Conservation (phyloP, 2,113 vertebrate genomes). For the Sakesphorus luctuosus region DNA sequence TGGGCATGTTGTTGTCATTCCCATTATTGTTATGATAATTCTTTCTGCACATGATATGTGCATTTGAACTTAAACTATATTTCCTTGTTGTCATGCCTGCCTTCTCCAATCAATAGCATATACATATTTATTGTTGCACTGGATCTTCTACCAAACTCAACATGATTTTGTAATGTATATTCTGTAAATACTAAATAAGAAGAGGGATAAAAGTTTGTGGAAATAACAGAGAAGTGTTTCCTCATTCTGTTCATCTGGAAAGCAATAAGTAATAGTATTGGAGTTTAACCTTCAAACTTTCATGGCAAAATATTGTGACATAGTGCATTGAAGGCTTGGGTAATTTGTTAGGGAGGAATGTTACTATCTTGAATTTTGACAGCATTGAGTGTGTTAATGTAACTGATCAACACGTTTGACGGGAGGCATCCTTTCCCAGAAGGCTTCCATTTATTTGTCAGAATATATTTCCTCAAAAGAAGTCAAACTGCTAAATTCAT, state of each 20-base stretch:
- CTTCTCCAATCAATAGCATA: neutral
- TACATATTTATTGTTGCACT: neutral
- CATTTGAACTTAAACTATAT: neutral
- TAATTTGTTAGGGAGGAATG: neutral
- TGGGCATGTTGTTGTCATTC: neutral
- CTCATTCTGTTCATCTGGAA: neutral
- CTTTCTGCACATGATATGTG: neutral
- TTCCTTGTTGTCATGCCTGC: neutral
- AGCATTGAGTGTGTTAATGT: constrained; percentile 23
- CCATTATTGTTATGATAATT: neutral
- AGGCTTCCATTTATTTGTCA: constrained; percentile 46
- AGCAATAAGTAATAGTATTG: neutral
- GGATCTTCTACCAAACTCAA: neutral
- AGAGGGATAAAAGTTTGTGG: neutral
- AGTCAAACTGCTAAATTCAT: constrained; percentile 54
- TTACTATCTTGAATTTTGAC: constrained; percentile 8
- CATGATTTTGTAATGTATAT: neutral
- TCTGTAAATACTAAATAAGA: neutral
- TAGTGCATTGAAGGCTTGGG: neutral
- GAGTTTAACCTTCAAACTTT: neutral
- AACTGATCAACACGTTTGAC: constrained; percentile 41
- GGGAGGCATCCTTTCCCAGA: constrained; percentile 31
- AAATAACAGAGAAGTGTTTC: neutral
- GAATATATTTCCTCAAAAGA: constrained; percentile 47
- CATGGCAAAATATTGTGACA: constrained; percentile 3